Conservation (phyloP, 2,113 vertebrate species). For the Peromyscus californicus region DNA sequence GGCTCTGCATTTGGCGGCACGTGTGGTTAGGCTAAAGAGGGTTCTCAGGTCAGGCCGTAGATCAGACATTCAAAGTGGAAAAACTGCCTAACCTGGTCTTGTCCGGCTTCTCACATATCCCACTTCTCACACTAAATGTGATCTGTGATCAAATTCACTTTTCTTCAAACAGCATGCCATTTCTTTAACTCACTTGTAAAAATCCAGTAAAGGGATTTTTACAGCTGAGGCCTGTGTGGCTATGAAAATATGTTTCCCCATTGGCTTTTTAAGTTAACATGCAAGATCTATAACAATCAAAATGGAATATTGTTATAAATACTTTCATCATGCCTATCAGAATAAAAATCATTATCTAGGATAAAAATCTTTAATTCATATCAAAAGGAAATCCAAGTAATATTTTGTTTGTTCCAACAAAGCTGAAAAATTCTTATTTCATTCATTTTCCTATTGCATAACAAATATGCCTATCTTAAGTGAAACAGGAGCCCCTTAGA, state of each 20-base stretch:
- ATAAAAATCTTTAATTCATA: slow-evolving; percentile 6
- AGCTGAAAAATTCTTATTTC: neutral
- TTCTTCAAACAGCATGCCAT: neutral
- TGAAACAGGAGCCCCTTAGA: neutral
- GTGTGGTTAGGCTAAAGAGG: neutral
- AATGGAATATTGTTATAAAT: slow-evolving; percentile 12
- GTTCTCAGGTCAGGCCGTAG: neutral
- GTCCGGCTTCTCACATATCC: too few relatives aligned
- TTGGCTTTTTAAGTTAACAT: neutral
- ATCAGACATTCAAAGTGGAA: neutral
- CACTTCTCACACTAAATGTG: neutral
- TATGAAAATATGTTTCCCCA: slow-evolving; percentile 9
- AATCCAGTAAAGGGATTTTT: neutral
- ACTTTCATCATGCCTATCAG: neutral
- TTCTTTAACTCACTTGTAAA: neutral
- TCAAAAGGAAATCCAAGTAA: neutral
- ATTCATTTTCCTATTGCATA: neutral
- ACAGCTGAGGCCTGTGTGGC: neutral
- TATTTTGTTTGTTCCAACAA: slow-evolving; percentile 34
- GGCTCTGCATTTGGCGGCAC: too few relatives aligned
- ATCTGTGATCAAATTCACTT: neutral
- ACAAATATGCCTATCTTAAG: neutral
- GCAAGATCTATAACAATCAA: neutral
- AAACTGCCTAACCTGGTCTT: neutral
- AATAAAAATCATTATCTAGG: neutral